Evolutionary conservation across 2,113 vertebrate genomes (phyloP).

Genomic region (Pedionomus torquatus): DNA sequence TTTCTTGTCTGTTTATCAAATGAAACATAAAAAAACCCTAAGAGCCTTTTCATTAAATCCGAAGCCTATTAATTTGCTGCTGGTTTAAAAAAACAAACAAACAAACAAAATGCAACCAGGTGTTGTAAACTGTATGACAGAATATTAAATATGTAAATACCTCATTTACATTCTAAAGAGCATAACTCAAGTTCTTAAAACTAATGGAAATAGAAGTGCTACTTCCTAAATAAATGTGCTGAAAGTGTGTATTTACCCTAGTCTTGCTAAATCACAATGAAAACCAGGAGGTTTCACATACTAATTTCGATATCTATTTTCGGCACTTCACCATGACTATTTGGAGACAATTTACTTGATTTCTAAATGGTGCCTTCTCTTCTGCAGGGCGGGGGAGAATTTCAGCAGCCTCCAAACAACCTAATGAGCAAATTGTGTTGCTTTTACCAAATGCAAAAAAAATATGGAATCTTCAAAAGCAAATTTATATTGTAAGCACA

Average conservation of each 20-base stretch:
- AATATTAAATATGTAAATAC: not conserved
- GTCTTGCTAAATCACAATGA: not conserved
- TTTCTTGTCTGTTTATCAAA: constrained; percentile 27
- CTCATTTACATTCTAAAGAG: constrained; percentile 8
- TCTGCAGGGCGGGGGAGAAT: not conserved
- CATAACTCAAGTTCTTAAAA: constrained; percentile 1
- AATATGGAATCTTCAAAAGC: too few species aligned
- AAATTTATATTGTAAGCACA: not conserved
- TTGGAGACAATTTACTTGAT: not conserved
- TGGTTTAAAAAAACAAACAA: not conserved
- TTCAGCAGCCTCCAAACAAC: not conserved
- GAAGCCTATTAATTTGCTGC: constrained; percentile 5
- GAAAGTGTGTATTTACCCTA: constrained; percentile 17
- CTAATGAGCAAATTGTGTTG: not conserved
- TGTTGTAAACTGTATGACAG: not conserved
- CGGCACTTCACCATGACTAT: too few species aligned
- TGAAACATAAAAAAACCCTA: not conserved
- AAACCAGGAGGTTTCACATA: not conserved
- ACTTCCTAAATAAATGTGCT: constrained; percentile 44
- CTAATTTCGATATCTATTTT: too few species aligned
- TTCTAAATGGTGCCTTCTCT: not conserved
- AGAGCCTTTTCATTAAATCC: constrained; percentile 20
- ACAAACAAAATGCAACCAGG: not conserved
- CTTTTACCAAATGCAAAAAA: too few species aligned
- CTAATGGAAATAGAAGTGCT: constrained; percentile 34